Percentiles rank a stretch among this genome's conserved stretches.
Conservation (phyloP, 2,113 vertebrate species). For the Mystacornis crossleyi region DNA sequence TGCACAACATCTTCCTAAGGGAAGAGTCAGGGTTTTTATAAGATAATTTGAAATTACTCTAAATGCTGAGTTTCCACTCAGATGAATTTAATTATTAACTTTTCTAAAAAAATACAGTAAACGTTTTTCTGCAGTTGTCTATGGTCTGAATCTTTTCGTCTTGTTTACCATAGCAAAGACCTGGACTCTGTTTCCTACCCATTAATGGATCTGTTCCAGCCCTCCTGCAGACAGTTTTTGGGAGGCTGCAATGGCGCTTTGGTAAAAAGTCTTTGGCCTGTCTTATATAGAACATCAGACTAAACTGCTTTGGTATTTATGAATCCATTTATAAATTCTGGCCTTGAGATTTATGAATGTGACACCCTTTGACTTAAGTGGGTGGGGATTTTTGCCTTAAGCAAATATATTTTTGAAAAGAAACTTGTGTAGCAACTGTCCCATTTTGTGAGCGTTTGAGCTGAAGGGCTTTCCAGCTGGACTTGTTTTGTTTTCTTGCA, state of each 20-base stretch:
- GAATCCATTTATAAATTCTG: constrained; percentile 11
- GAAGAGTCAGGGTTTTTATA: not conserved
- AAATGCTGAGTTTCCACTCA: not conserved
- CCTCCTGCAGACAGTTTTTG: not conserved
- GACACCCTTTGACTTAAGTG: not conserved
- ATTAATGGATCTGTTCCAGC: not conserved
- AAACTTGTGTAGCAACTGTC: not conserved
- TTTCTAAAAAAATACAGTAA: not conserved
- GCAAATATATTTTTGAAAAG: constrained; percentile 24
- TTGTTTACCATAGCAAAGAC: not conserved
- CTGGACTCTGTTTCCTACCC: not conserved
- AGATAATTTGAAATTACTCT: not conserved
- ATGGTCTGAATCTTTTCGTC: not conserved
- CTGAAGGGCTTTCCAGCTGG: not conserved
- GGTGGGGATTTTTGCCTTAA: constrained; percentile 39
- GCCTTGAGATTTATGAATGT: constrained; percentile 32
- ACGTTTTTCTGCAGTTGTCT: not conserved
- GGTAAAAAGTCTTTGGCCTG: constrained; percentile 3
- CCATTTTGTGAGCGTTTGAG: not conserved
- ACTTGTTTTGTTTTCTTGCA: not conserved
- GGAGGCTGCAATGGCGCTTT: not conserved
- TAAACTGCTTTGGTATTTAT: constrained; percentile 38
- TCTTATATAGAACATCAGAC: not conserved
- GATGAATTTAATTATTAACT: not conserved
- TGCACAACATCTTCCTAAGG: not conserved